phyloP scores from a whole-genome alignment of 2,888 invertebrate species.

The Ectropis crepuscularia region DNA sequence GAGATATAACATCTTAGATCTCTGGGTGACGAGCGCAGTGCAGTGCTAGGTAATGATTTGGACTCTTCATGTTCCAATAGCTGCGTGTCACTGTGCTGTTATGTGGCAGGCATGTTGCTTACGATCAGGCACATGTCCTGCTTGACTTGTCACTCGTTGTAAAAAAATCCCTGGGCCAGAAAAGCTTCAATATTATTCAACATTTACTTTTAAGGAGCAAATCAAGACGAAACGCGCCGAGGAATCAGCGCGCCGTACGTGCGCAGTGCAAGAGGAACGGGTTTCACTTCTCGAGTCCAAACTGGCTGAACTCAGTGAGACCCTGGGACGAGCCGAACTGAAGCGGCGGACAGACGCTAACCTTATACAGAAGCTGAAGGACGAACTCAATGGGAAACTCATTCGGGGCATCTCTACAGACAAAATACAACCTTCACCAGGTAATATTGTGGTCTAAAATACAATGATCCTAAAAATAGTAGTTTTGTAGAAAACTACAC shows the following conservation, averaged over 20 bases:
- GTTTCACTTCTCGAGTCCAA: slow-evolving; percentile 90
- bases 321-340: slow-evolving; percentile 91
- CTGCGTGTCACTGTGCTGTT: no score
- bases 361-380: slow-evolving; percentile 88
- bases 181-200: no score
- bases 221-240: slow-evolving; percentile 89
- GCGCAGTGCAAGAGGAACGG: slow-evolving; percentile 90
- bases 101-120: no score
- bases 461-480: no score
- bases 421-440: slow-evolving; percentile 37
- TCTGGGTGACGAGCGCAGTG: no score
- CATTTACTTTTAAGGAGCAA: slow-evolving; percentile 82
- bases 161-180: no score
- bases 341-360: slow-evolving; percentile 89
- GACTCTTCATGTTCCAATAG: no score
- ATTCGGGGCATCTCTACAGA: slow-evolving; percentile 57
- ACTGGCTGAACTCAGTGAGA: slow-evolving; percentile 91
- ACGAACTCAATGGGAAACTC: slow-evolving; percentile 68
- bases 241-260: slow-evolving; percentile 87
- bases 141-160: no score
- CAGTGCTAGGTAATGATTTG: no score
- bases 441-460: slow-evolving; percentile 35
- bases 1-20: no score
- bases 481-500: no score
- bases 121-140: no score